These are phyloP conservation scores for Heptranchias perlo DNA, from an alignment of 2,113 vertebrate genomes.

Conservation along the genomic window DNA sequence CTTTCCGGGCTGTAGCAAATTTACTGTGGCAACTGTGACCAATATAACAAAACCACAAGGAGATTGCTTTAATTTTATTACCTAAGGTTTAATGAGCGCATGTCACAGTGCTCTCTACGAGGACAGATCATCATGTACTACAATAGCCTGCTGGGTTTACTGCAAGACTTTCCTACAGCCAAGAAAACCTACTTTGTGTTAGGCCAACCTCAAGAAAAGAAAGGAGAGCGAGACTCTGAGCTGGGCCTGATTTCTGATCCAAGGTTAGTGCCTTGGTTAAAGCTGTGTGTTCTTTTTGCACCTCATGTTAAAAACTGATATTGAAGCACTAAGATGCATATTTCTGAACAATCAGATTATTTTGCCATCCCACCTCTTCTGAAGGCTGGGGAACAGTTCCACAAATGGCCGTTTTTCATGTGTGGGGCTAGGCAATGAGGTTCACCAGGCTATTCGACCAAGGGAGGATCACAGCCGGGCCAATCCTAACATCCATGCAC, in stretches of 20 bases:
- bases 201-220: conserved; percentile 47
- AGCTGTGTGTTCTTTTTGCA: not conserved
- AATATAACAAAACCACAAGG: not conserved
- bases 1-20: not conserved
- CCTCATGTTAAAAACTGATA: too few species aligned
- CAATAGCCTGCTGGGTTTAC: conserved; percentile 52
- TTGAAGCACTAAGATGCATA: not conserved
- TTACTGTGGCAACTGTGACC: not conserved
- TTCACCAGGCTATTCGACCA: not conserved
- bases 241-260: conserved; percentile 47
- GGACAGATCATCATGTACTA: conserved; percentile 57
- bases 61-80: not conserved
- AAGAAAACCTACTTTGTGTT: conserved; percentile 56
- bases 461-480: not conserved
- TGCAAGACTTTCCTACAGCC: conserved; percentile 54
- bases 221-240: conserved; percentile 44
- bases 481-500: not conserved
- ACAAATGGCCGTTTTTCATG: not conserved
- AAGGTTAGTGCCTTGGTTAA: conserved; percentile 47
- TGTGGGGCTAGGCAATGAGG: not conserved
- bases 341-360: not conserved
- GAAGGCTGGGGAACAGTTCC: not conserved
- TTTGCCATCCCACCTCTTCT: not conserved
- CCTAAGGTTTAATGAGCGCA: conserved; percentile 52
- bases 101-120: conserved; percentile 53